Conservation (phyloP, 2,113 vertebrate genomes). For the Equus przewalskii region DNA sequence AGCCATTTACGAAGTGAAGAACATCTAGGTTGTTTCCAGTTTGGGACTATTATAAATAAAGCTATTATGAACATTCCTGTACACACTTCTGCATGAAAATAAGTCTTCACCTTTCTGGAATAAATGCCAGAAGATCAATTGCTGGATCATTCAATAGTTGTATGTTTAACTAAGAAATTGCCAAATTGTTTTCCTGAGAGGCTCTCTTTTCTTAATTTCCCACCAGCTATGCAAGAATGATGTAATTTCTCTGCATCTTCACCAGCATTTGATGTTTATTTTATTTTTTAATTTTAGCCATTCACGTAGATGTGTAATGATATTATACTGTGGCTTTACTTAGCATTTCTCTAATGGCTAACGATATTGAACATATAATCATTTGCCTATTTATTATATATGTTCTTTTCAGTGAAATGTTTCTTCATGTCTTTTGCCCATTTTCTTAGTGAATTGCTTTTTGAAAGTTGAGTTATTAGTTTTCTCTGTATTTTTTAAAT, state of each 20-base stretch:
- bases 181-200: neutral
- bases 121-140: neutral
- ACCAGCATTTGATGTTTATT: neutral
- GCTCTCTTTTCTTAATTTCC: neutral
- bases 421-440: neutral
- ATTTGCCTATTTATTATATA: too few species aligned
- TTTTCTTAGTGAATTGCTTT: neutral
- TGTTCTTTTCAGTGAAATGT: neutral
- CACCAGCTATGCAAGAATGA: neutral
- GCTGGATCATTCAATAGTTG: neutral
- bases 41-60: neutral
- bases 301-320: neutral
- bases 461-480: neutral
- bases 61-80: neutral
- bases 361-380: neutral
- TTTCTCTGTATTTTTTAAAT: neutral
- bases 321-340: neutral
- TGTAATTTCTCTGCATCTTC: neutral
- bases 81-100: neutral
- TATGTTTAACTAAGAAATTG: neutral
- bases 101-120: neutral
- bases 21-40: neutral
- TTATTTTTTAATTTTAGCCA: neutral
- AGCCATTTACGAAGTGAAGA: neutral
- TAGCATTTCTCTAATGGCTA: neutral